Evolutionary conservation across 2,888 invertebrate genomes (phyloP).

Genomic region (Aromia moschata): DNA sequence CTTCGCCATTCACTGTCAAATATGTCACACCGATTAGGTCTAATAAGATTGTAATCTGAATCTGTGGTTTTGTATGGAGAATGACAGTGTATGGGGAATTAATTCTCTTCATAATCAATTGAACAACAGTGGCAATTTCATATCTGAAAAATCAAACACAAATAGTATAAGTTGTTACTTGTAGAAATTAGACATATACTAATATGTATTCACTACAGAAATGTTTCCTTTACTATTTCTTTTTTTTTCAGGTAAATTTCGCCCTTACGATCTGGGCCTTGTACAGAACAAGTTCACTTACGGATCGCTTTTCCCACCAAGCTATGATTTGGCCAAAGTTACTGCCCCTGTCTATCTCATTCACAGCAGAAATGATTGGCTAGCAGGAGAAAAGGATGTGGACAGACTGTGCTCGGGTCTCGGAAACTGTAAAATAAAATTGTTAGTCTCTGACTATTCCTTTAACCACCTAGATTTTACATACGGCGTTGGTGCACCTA

Average conservation of each 20-base stretch:
- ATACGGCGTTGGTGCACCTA: constrained; percentile 53
- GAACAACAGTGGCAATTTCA: too few relatives aligned
- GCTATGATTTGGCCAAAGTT: constrained; percentile 60
- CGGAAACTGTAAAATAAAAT: constrained; percentile 47
- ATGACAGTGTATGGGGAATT: too few relatives aligned
- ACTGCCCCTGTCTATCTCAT: constrained; percentile 63
- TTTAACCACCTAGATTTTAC: constrained; percentile 59
- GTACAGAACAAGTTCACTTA: constrained; percentile 50
- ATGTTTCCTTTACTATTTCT: too few relatives aligned
- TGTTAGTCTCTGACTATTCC: constrained; percentile 49
- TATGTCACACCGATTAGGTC: too few relatives aligned
- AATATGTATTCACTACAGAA: too few relatives aligned
- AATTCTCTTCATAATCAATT: too few relatives aligned
- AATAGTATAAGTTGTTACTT: too few relatives aligned
- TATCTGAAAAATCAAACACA: too few relatives aligned
- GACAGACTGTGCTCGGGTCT: constrained; percentile 53
- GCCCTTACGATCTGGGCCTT: constrained; percentile 68
- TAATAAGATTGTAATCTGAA: too few relatives aligned
- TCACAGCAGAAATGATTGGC: constrained; percentile 64
- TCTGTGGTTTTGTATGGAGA: too few relatives aligned
- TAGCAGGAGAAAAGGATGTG: constrained; percentile 58
- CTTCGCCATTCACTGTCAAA: too few relatives aligned
- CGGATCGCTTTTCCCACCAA: constrained; percentile 57
- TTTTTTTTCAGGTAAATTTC: constrained; percentile 41
- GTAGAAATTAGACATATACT: too few relatives aligned